Evolutionary conservation across 2,797 vertebrate genomes (phyloP).

Genomic region (Benthosema pterotum): DNA sequence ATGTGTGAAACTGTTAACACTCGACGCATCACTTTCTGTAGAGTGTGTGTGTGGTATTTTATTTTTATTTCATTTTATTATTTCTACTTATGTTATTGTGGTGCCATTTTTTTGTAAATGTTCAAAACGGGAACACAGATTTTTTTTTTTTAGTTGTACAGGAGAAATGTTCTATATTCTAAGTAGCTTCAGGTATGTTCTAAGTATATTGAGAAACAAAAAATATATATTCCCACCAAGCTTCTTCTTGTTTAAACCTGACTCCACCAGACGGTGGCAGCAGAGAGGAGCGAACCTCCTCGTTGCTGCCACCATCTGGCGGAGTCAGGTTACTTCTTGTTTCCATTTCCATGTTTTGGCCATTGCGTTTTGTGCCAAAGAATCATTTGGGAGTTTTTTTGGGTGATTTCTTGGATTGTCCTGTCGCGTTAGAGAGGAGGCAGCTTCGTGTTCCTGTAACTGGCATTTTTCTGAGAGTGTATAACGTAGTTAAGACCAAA

Average conservation of each 20-base stretch:
- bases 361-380: constrained; percentile 32
- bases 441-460: constrained; percentile 17
- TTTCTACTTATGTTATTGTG: constrained; percentile 20
- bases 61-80: constrained; percentile 7
- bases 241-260: too few relatives aligned
- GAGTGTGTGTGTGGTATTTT: not conserved
- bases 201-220: not conserved
- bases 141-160: constrained; percentile 2
- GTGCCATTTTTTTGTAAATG: constrained; percentile 16
- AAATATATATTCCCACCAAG: too few relatives aligned
- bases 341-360: constrained; percentile 35
- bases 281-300: too few relatives aligned
- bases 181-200: constrained; percentile 8
- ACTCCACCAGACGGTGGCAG: too few relatives aligned
- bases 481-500: constrained; percentile 58
- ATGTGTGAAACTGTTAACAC: constrained; percentile 18
- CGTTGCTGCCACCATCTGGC: too few relatives aligned
- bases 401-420: constrained; percentile 19
- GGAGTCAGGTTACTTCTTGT: too few relatives aligned
- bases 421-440: constrained; percentile 21
- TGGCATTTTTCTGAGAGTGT: constrained; percentile 34
- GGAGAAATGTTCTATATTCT: constrained; percentile 7
- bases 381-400: not conserved
- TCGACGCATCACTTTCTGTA: constrained; percentile 3
- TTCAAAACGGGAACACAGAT: constrained; percentile 28